phyloP scores from a whole-genome alignment of 1,140 invertebrate species.

The Brachionus calyciflorus region DNA sequence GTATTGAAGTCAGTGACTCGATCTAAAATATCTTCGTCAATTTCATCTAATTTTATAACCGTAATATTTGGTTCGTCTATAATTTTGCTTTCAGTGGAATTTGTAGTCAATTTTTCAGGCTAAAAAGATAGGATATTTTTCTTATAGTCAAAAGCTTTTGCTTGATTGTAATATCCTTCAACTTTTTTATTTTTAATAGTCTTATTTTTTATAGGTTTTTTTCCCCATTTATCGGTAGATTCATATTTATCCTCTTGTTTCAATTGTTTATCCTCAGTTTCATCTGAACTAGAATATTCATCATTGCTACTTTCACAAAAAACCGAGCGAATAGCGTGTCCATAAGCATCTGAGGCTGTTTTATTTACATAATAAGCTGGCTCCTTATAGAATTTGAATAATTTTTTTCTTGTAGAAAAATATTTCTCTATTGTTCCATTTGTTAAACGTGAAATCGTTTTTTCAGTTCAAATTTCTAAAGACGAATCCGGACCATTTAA shows the following conservation, averaged over 20 bases:
- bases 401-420: not conserved
- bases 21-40: not conserved
- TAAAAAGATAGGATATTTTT: too few species aligned
- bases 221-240: not conserved
- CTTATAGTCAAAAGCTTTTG: not conserved
- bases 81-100: not conserved
- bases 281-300: not conserved
- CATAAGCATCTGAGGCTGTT: not conserved
- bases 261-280: not conserved
- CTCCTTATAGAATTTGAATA: not conserved
- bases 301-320: not conserved
- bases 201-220: not conserved
- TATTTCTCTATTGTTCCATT: not conserved
- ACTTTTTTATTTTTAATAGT: not conserved
- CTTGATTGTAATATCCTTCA: not conserved
- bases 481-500: not conserved
- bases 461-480: not conserved
- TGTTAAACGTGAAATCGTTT: not conserved
- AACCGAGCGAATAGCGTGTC: not conserved
- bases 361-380: not conserved
- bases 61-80: not conserved
- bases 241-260: not conserved
- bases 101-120: too few species aligned
- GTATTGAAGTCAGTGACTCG: too few species aligned
- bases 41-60: not conserved